Base-by-base conservation (phyloP, 2,888 invertebrate genomes). In the Syrista parreyssii region DNA sequence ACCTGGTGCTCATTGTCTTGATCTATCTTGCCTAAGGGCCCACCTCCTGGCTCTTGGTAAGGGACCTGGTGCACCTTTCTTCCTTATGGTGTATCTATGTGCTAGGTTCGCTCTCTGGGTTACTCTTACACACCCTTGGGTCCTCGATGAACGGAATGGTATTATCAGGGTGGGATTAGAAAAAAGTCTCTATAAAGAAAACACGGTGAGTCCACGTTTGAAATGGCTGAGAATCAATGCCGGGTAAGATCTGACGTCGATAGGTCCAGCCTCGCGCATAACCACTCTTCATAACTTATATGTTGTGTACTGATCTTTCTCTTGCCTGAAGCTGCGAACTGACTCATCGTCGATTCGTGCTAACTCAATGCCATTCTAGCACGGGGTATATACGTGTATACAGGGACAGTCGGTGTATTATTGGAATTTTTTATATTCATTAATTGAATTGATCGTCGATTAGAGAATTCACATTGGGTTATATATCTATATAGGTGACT, bases 1-100 rank as follows among this genome's bases (percentile, higher is more conserved):
- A 88, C 87, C 88, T 87, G 88, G 88, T 87, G 85, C 86, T 80
- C 85, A 84, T 89, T 87, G 82, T 86, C 85, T 84, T 81, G 86
- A 88, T 88, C 86, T 88, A 82, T 79, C 81, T 81, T 75, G 85
- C 88, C 84, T 76, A 75, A 55, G 75, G 85, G 85, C 85, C 81
- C 80, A 76, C 80, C 83, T 82, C 75, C 80, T 80, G 76, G 79
- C 55, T 55, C 55, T 55, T 15, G 55, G 55, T 55, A 15, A 55
- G 15, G 23, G 79, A 76, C 79, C 79, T 79, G 80, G 80, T 79
- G 78, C 73, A 81, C 79, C 76, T 81, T 83, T 79, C 78, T 80
- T 83, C 82, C 81, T 78, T 78, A 78, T 68, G 74, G 68, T 68
- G 31, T 71, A 34, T 74, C 74, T 33, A 30, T 36, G 6, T 68